Percentiles rank a stretch among this genome's conserved stretches.
Conservation (phyloP, 2,113 vertebrate genomes). For the Pseudorhombus dupliciocellatus region DNA sequence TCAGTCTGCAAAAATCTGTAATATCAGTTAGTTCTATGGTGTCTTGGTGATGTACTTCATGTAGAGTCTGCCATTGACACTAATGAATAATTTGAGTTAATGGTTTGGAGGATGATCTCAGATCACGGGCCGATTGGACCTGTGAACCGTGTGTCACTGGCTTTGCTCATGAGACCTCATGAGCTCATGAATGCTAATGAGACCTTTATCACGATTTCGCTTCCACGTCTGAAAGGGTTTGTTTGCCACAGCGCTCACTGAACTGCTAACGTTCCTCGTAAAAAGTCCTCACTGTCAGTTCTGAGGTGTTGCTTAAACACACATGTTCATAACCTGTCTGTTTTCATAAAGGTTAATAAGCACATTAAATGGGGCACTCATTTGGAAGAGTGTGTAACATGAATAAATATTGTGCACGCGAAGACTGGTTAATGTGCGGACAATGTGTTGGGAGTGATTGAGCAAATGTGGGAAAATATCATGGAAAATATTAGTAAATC, state of each 20-base stretch:
- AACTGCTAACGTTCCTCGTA: constrained; percentile 42
- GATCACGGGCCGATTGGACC: no score
- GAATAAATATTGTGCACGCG: constrained; percentile 73
- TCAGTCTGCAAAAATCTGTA: no score
- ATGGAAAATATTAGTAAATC: constrained; percentile 86
- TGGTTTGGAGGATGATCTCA: background rate
- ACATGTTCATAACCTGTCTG: constrained; percentile 43
- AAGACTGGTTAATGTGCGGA: constrained; percentile 69
- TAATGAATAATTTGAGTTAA: background rate
- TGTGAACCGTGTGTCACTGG: no score
- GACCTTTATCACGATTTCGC: constrained; percentile 43
- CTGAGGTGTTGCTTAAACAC: constrained; percentile 57
- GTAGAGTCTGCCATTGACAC: no score
- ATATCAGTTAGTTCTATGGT: no score
- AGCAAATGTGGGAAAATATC: constrained; percentile 81
- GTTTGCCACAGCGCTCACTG: constrained; percentile 26
- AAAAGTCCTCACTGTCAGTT: constrained; percentile 35
- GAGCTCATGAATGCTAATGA: constrained; percentile 34
- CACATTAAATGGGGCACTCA: constrained; percentile 51
- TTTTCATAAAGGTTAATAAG: constrained; percentile 67
- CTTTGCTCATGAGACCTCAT: background rate
- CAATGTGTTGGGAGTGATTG: constrained; percentile 75
- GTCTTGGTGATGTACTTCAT: no score
- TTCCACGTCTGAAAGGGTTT: background rate
- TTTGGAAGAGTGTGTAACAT: constrained; percentile 61